These are phyloP conservation scores for Ectropis grisescens DNA, from an alignment of 1,140 invertebrate species.

Conservation along the genomic window DNA sequence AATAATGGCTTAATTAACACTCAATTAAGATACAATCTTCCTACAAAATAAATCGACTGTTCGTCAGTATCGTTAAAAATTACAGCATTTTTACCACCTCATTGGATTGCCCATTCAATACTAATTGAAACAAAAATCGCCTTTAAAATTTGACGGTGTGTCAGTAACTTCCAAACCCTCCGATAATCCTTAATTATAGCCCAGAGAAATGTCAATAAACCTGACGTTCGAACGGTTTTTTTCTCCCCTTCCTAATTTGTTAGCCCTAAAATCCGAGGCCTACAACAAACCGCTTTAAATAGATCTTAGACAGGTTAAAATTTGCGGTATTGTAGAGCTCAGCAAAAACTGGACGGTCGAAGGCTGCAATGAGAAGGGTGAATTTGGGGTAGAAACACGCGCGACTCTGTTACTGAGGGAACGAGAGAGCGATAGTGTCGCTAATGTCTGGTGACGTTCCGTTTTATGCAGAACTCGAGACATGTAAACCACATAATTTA, in stretches of 20 bases:
- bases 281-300: conserved; percentile 9
- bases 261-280: conserved; percentile 51
- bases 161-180: conserved; percentile 36
- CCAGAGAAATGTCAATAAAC: conserved; percentile 59
- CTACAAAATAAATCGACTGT: too few species aligned
- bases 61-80: too few species aligned
- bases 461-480: conserved; percentile 12
- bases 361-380: conserved; percentile 44
- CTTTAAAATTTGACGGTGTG: conserved; percentile 48
- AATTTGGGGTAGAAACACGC: conserved; percentile 29
- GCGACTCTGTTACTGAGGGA: conserved; percentile 23
- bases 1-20: too few species aligned
- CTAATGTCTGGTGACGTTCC: conserved; percentile 18
- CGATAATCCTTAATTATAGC: conserved; percentile 55
- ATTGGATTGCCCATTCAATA: too few species aligned
- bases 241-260: conserved; percentile 60
- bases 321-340: conserved; percentile 16
- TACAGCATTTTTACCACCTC: too few species aligned
- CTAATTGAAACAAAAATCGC: conserved; percentile 40
- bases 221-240: conserved; percentile 46
- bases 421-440: conserved; percentile 26
- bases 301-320: too few species aligned
- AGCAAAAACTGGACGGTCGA: conserved; percentile 21
- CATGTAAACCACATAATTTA: background rate
- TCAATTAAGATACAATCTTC: too few species aligned